A percentile compares a stretch with the other conserved stretches of the same genome.
These are phyloP conservation scores for Herpetotheres cachinnans DNA, from an alignment of 2,113 vertebrate genomes.

Conservation along the genomic window DNA sequence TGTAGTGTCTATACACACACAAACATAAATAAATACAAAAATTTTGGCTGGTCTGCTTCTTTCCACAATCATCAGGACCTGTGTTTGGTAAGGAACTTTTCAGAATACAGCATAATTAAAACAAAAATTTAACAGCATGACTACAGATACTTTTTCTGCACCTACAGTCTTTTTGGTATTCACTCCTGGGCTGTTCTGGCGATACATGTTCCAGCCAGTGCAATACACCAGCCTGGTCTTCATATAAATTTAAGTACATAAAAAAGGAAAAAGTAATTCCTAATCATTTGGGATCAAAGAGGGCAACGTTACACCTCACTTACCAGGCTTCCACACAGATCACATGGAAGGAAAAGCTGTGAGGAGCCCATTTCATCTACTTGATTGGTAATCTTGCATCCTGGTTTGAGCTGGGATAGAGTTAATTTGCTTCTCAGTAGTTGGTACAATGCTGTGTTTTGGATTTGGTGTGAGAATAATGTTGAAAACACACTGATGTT, in stretches of 20 bases:
- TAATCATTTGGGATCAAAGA: neutral
- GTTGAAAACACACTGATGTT: too few relatives aligned
- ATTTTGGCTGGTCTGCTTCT: neutral
- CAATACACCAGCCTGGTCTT: neutral
- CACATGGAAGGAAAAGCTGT: neutral
- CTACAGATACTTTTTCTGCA: neutral
- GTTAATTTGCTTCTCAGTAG: too few relatives aligned
- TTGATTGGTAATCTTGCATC: neutral
- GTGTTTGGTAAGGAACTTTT: neutral
- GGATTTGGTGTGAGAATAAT: too few relatives aligned
- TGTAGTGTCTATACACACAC: neutral
- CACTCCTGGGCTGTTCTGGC: neutral
- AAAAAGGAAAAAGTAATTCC: neutral
- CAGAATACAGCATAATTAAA: neutral
- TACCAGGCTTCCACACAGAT: neutral
- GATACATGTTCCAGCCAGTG: neutral
- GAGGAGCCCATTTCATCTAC: neutral
- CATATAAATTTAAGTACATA: neutral
- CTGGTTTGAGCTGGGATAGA: too few relatives aligned
- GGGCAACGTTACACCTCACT: neutral
- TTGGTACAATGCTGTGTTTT: too few relatives aligned
- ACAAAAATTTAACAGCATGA: neutral
- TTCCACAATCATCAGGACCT: neutral
- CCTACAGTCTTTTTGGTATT: neutral
- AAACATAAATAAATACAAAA: neutral